Percentiles rank a stretch among this genome's conserved stretches.
Evolutionary conservation across 2,797 vertebrate genomes (phyloP).

Genomic region (Valencia hispanica): DNA sequence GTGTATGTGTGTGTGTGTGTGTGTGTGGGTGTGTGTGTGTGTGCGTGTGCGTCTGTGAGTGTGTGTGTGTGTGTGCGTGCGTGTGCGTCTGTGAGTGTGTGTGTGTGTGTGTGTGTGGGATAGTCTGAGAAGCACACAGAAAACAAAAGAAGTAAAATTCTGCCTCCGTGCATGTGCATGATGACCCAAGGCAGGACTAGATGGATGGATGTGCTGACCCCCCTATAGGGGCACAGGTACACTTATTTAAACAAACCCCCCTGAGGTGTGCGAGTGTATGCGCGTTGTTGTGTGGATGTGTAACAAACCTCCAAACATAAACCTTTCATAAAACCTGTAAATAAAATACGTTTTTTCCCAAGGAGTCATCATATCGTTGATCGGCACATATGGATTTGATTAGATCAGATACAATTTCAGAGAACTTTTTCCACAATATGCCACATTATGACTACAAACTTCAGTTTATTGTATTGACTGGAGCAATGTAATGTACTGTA

Average conservation of each 20-base stretch:
- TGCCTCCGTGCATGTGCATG: slow-evolving; percentile 37
- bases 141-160: slow-evolving; percentile 27
- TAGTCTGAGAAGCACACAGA: slow-evolving; percentile 19
- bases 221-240: slow-evolving; percentile 74
- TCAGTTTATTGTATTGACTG: not conserved
- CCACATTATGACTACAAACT: not conserved
- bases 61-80: slow-evolving; percentile 19
- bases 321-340: not conserved
- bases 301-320: slow-evolving; percentile 17
- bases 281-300: slow-evolving; percentile 22
- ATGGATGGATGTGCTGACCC: slow-evolving; percentile 80
- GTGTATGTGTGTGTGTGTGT: slow-evolving; percentile 20
- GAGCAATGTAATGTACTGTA: not conserved
- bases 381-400: not conserved
- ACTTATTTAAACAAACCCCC: slow-evolving; percentile 86
- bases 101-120: slow-evolving; percentile 23
- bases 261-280: slow-evolving; percentile 72
- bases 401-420: not conserved
- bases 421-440: not conserved
- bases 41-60: slow-evolving; percentile 28
- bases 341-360: not conserved
- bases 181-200: slow-evolving; percentile 79
- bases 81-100: slow-evolving; percentile 42
- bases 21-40: slow-evolving; percentile 38
- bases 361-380: not conserved